Percentiles rank a stretch among this genome's conserved stretches.
phyloP scores from a whole-genome alignment of 1,140 invertebrate species.

The Pristionchus pacificus region DNA sequence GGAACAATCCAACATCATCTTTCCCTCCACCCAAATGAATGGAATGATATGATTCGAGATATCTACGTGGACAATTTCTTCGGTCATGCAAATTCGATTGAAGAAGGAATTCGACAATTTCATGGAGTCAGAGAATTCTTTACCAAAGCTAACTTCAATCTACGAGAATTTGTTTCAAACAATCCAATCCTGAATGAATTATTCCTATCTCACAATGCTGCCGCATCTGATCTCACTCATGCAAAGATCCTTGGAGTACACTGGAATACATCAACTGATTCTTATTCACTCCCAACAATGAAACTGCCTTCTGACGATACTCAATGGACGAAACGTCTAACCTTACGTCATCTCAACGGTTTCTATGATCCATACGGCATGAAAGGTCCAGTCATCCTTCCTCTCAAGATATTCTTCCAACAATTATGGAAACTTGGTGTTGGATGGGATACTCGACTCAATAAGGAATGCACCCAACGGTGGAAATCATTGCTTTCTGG shows the following conservation, averaged over 20 bases:
- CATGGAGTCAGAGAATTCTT: too few relatives aligned
- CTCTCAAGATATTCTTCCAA: not conserved
- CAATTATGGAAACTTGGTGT: not conserved
- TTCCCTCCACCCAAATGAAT: not conserved
- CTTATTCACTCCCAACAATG: not conserved
- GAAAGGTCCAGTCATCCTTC: not conserved
- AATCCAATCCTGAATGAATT: too few relatives aligned
- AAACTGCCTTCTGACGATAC: not conserved
- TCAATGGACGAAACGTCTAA: constrained; percentile 4
- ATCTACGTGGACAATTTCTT: too few relatives aligned
- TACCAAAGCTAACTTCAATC: too few relatives aligned
- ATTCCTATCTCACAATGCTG: too few relatives aligned
- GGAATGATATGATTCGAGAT: too few relatives aligned
- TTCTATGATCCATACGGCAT: constrained; percentile 11
- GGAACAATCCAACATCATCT: constrained; percentile 31
- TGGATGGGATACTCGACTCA: not conserved
- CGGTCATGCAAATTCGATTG: too few relatives aligned
- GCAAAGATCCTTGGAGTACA: constrained; percentile 5
- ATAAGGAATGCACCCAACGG: not conserved
- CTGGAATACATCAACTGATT: constrained; percentile 6
- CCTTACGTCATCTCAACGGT: not conserved
- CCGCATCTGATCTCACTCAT: not conserved
- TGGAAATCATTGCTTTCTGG: not conserved
- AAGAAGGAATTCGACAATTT: too few relatives aligned
- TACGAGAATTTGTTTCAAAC: too few relatives aligned